These are phyloP conservation scores for Trichonephila inaurata DNA, from an alignment of 1,140 invertebrate species.

Conservation along the genomic window DNA sequence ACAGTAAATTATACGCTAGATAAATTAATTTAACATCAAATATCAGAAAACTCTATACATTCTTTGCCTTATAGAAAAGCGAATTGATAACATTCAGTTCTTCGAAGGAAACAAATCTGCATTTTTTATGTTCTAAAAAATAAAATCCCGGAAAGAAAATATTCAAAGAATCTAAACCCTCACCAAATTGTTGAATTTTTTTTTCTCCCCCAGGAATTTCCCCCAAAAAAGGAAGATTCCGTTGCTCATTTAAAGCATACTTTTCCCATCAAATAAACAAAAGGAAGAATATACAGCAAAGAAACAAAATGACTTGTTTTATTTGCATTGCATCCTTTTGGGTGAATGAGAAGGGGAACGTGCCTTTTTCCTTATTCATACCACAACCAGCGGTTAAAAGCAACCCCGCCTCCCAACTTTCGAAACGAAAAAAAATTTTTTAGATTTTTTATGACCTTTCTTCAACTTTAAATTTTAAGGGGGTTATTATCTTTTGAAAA, in stretches of 20 bases:
- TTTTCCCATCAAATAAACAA: constrained; percentile 49
- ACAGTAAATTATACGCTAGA: too few species aligned
- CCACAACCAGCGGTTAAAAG: constrained; percentile 1
- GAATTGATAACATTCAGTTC: too few species aligned
- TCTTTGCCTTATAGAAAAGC: too few species aligned
- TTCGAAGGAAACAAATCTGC: neutral
- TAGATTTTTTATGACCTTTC: neutral
- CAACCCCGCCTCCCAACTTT: neutral
- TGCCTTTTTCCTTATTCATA: neutral
- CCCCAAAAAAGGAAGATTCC: constrained; percentile 22
- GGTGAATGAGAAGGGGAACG: constrained; percentile 40
- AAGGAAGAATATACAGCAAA: constrained; percentile 49
- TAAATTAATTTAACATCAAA: too few species aligned
- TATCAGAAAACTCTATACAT: too few species aligned
- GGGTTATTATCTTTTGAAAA: too few species aligned
- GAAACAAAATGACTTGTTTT: constrained; percentile 10
- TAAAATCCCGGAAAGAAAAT: neutral
- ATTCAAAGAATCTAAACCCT: neutral
- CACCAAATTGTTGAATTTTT: constrained; percentile 41
- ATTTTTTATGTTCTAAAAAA: neutral
- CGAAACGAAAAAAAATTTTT: neutral
- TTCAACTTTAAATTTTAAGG: too few species aligned
- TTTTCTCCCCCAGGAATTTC: constrained; percentile 50
- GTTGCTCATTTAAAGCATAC: constrained; percentile 12
- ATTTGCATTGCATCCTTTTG: constrained; percentile 30